Evolutionary conservation across 2,797 vertebrate species (phyloP).

Genomic region (Anguilla obscura): DNA sequence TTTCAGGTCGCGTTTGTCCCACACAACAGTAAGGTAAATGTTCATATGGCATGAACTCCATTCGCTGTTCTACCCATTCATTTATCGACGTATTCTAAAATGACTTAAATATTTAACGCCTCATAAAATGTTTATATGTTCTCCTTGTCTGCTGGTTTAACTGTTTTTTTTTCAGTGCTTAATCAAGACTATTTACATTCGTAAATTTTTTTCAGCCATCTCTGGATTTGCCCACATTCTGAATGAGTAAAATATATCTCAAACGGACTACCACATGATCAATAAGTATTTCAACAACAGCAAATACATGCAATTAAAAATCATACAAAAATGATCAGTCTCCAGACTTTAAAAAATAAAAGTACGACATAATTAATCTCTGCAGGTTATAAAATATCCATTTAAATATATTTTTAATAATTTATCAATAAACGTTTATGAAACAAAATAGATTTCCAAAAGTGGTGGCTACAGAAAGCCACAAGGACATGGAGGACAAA

Average conservation of each 20-base stretch:
- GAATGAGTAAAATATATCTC: not conserved
- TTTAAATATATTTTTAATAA: conserved; percentile 61
- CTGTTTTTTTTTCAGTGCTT: conserved; percentile 33
- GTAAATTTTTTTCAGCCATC: not conserved
- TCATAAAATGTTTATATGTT: conserved; percentile 1
- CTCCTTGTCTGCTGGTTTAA: not conserved
- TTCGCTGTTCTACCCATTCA: not conserved
- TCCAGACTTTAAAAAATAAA: conserved; percentile 58
- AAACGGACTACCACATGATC: not conserved
- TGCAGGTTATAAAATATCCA: conserved; percentile 69
- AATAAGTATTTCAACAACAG: not conserved
- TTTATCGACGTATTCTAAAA: not conserved
- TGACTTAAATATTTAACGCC: not conserved
- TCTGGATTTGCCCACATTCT: too few species aligned
- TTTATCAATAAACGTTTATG: conserved; percentile 73
- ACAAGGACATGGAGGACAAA: conserved; percentile 55
- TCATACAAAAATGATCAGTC: not conserved
- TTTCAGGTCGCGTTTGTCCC: conserved; percentile 22
- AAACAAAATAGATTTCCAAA: conserved; percentile 63
- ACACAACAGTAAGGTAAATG: conserved; percentile 36
- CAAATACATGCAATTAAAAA: not conserved
- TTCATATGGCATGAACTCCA: not conserved
- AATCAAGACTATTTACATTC: conserved; percentile 48
- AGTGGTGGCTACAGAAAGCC: conserved; percentile 41
- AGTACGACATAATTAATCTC: conserved; percentile 61